Conservation (phyloP, 2,797 vertebrate genomes). For the Chelonia mydas region DNA sequence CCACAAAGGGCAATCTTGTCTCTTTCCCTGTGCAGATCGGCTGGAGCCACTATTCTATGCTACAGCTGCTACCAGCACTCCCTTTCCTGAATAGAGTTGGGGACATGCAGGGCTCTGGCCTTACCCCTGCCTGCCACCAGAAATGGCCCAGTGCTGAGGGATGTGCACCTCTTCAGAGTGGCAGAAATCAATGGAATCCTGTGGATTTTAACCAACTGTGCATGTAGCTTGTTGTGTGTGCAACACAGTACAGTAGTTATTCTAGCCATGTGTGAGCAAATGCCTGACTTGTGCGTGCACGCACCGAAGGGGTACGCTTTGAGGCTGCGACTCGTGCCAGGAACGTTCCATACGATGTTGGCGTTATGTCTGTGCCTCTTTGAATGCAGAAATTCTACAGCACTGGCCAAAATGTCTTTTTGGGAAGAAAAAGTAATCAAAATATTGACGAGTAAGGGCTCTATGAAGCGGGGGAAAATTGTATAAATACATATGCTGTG, state of each 20-base stretch:
- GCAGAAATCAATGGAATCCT: background rate
- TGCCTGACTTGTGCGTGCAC: accelerated
- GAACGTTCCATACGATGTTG: background rate
- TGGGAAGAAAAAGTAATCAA: background rate
- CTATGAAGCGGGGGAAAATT: background rate
- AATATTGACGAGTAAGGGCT: background rate
- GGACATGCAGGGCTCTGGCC: background rate
- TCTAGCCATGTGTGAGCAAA: background rate
- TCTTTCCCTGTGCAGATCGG: too few relatives aligned
- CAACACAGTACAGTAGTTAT: background rate
- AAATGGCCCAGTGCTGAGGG: too few relatives aligned
- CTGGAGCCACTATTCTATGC: too few relatives aligned
- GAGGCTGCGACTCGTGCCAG: background rate
- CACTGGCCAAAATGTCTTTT: background rate
- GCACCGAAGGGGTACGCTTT: background rate
- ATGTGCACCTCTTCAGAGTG: background rate
- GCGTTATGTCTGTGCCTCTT: too few relatives aligned
- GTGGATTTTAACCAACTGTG: background rate
- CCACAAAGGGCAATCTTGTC: too few relatives aligned
- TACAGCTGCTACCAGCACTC: too few relatives aligned
- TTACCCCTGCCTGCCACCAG: background rate
- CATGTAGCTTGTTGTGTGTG: background rate
- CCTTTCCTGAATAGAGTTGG: background rate
- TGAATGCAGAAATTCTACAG: background rate
- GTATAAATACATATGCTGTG: accelerated